Evolutionary conservation across 2,113 vertebrate species (phyloP).

Genomic region (Eudyptes chrysolophus): DNA sequence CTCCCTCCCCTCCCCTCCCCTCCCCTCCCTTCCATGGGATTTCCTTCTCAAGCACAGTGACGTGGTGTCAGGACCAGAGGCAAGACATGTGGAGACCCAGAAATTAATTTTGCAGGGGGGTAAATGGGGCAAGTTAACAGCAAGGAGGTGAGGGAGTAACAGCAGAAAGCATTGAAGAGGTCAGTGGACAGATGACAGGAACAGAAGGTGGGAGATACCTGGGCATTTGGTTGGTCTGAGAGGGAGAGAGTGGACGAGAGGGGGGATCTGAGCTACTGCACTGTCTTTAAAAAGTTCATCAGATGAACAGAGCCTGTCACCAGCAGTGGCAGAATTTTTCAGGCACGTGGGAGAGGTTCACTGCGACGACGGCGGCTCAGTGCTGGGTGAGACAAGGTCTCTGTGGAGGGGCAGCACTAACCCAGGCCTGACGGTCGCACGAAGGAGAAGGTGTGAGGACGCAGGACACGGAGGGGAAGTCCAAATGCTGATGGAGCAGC

Average conservation of each 20-base stretch:
- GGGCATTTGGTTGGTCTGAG: background rate
- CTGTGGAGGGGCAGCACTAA: background rate
- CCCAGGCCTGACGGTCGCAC: rapidly evolving
- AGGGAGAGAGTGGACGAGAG: background rate
- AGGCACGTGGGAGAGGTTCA: background rate
- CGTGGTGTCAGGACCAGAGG: background rate
- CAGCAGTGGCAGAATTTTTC: background rate
- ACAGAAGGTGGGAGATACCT: background rate
- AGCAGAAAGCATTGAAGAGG: background rate
- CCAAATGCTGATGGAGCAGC: background rate
- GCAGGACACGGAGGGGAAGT: background rate
- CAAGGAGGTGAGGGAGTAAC: background rate
- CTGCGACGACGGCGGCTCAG: background rate
- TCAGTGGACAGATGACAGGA: background rate
- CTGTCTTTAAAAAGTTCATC: background rate
- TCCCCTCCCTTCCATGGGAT: background rate
- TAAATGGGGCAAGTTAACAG: background rate
- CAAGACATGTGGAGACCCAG: background rate
- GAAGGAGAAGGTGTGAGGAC: background rate
- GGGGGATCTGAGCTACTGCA: background rate
- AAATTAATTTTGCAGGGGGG: background rate
- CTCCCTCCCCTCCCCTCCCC: background rate
- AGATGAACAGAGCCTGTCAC: background rate
- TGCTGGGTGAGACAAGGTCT: background rate
- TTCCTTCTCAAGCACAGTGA: background rate